Evolutionary conservation across 1,140 invertebrate genomes (phyloP).

Genomic region (Monochamus saltuarius): DNA sequence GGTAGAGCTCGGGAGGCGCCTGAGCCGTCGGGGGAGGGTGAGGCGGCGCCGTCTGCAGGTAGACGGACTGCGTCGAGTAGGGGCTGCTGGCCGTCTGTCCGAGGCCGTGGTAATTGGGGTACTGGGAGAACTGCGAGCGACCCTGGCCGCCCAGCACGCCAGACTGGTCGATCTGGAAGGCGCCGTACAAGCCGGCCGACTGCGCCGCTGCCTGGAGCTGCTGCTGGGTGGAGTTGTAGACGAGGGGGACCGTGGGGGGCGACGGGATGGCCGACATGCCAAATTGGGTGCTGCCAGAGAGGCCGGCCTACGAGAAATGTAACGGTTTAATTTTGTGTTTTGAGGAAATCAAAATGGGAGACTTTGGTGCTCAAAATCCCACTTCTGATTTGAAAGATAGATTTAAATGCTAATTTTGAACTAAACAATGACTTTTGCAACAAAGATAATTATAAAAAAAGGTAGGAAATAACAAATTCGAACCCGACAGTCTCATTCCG

Average conservation of each 20-base stretch:
- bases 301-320: slow-evolving; percentile 32
- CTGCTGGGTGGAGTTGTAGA: slow-evolving; percentile 75
- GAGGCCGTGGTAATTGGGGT: slow-evolving; percentile 59
- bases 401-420: neutral
- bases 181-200: slow-evolving; percentile 74
- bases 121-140: slow-evolving; percentile 67
- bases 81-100: slow-evolving; percentile 57
- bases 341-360: neutral
- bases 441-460: no score
- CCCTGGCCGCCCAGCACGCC: slow-evolving; percentile 54
- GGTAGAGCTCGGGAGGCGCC: slow-evolving; percentile 76
- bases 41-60: slow-evolving; percentile 63
- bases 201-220: slow-evolving; percentile 60
- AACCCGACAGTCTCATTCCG: no score
- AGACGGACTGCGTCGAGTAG: slow-evolving; percentile 66
- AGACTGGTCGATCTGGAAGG: slow-evolving; percentile 65
- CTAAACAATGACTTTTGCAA: no score
- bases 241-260: slow-evolving; percentile 65
- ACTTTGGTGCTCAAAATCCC: neutral
- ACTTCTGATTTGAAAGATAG: neutral
- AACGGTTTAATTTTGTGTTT: neutral
- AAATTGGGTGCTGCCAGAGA: slow-evolving; percentile 59
- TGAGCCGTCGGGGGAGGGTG: slow-evolving; percentile 58
- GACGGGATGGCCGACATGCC: slow-evolving; percentile 80
- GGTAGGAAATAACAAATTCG: no score